phyloP scores from a whole-genome alignment of 2,113 vertebrate genomes.

The Oryzias celebensis region DNA sequence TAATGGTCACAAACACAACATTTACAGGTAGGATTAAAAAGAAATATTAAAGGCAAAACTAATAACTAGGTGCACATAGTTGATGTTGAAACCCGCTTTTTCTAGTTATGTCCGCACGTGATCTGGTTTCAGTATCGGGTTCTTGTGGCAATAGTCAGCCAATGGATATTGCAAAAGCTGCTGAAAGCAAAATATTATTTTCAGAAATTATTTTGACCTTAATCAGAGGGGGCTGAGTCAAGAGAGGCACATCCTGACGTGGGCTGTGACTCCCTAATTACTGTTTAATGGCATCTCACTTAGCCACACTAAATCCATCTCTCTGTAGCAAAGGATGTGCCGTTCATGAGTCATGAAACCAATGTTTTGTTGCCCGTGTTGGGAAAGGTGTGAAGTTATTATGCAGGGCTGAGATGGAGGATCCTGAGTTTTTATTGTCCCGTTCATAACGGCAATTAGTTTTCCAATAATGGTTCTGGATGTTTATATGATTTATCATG shows the following conservation, averaged over 20 bases:
- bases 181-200: slow-evolving; percentile 27
- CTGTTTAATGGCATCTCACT: slow-evolving; percentile 56
- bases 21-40: too few relatives aligned
- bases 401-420: slow-evolving; percentile 5
- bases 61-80: too few relatives aligned
- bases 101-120: too few relatives aligned
- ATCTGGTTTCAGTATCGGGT: neutral
- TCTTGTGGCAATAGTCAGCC: slow-evolving; percentile 4
- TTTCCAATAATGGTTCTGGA: neutral
- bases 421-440: slow-evolving; percentile 11
- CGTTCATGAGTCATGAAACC: slow-evolving; percentile 31
- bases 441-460: slow-evolving; percentile 46
- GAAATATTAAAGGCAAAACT: too few relatives aligned
- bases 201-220: slow-evolving; percentile 20
- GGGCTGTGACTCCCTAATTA: slow-evolving; percentile 52
- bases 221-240: slow-evolving; percentile 48
- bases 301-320: slow-evolving; percentile 60
- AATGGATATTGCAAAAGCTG: neutral
- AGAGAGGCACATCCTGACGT: slow-evolving; percentile 44
- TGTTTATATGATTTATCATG: too few relatives aligned
- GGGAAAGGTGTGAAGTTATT: slow-evolving; percentile 39
- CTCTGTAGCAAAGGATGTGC: slow-evolving; percentile 35
- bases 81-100: too few relatives aligned
- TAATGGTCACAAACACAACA: too few relatives aligned
- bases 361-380: slow-evolving; percentile 56